Base-by-base conservation (phyloP, 2,888 invertebrate genomes). In the Ptychoptera contaminata region DNA sequence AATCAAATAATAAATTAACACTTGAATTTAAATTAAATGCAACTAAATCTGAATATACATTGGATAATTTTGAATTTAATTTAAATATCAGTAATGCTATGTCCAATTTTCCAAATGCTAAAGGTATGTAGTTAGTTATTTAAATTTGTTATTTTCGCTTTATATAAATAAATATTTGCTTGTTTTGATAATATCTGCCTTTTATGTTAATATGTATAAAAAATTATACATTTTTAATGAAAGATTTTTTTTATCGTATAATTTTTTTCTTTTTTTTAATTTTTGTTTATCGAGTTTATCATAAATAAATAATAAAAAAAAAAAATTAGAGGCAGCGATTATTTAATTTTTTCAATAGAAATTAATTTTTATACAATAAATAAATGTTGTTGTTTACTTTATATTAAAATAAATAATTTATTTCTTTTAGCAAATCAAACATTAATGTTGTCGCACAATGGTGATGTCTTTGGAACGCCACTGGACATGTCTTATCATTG, bases 401-500 rank as follows among this genome's bases (percentile, higher is more conserved):
- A n/a, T n/a, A n/a, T n/a, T n/a, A n/a, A 34, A 34, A 6, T n/a
- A 12, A 36, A 39, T 29, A 42, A 40, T 36, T 49, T 30, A 16
- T 41, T 32, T 42, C 44, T 49, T 53, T 45, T 45, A 65, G 63
- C 55, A 44, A 58, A 65, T 47, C 56, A 60, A 52, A 57, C 61
- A 1, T 44, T 74, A 31, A 61, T 62, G 40, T 55, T 77, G 48
- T 56, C 63, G 40, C 74, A 78, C 56, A 63, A 64, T 10, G 58
- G 61, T 9, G 53, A 61, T 2, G 70, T 70, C 49, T 83, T 82
- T 64, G 58, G 61, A 49, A 74, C 76, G 0, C 75, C 77, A 1
- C 53, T 76, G 34, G 66, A 69, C 37, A 76, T 77, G 54, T 87
- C 87, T 1, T 87, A 85, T 66, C 77, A 78, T 54, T 87, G 86